Evolutionary conservation across 2,113 vertebrate species (phyloP).

Genomic region (Australoheros scitulus): DNA sequence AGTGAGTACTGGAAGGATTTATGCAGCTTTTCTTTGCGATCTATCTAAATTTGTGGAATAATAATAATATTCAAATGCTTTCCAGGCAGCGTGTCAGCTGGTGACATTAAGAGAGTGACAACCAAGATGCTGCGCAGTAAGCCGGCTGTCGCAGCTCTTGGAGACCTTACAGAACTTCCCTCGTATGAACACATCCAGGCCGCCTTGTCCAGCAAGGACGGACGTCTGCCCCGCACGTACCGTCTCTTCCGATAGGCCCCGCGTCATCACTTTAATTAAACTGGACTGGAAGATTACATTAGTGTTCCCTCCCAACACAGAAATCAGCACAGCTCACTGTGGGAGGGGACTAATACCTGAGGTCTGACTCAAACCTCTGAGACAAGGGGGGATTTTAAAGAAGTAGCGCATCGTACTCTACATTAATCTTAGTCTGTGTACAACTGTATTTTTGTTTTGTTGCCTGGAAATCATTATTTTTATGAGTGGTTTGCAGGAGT

Average conservation of each 20-base stretch:
- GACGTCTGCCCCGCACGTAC: slow-evolving; percentile 88
- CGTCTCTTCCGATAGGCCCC: slow-evolving; percentile 88
- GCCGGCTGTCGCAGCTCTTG: slow-evolving; percentile 90
- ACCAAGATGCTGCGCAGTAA: slow-evolving; percentile 92
- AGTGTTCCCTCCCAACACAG: slow-evolving; percentile 32
- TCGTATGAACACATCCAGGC: slow-evolving; percentile 91
- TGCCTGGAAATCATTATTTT: slow-evolving; percentile 29
- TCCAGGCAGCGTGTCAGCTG: slow-evolving; percentile 86
- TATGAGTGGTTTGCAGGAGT: slow-evolving; percentile 14
- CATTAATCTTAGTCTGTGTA: slow-evolving; percentile 2
- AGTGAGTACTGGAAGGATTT: slow-evolving; percentile 80
- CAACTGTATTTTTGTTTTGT: slow-evolving; percentile 43
- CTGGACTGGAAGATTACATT: slow-evolving; percentile 36
- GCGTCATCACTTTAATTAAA: slow-evolving; percentile 38
- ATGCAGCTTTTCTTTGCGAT: rapidly evolving
- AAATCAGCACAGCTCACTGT: slow-evolving; percentile 30
- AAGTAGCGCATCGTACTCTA: slow-evolving; percentile 31
- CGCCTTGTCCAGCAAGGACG: slow-evolving; percentile 89
- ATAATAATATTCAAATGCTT: neutral
- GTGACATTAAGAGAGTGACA: slow-evolving; percentile 89
- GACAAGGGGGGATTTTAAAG: slow-evolving; percentile 33
- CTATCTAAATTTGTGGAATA: neutral
- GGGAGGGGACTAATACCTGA: slow-evolving; percentile 30
- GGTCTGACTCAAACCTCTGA: neutral
- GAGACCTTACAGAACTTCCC: slow-evolving; percentile 88